These are phyloP conservation scores for Somateria mollissima DNA, from an alignment of 2,797 vertebrate species.

Conservation along the genomic window DNA sequence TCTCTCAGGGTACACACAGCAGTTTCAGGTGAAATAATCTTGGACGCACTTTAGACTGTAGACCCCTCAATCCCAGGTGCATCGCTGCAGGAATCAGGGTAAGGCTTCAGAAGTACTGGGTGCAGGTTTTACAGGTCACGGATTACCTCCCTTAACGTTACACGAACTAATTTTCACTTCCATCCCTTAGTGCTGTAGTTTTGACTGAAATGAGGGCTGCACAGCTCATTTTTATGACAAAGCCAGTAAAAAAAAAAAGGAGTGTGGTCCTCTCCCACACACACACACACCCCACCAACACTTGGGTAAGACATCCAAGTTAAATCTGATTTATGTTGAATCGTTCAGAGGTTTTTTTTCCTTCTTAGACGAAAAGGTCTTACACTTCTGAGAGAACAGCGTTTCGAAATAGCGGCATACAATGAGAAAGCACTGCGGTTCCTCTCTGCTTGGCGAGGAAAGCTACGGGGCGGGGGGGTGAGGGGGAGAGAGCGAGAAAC, in stretches of 20 bases:
- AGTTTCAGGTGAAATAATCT: not conserved
- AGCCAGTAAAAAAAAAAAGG: not conserved
- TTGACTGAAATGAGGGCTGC: constrained; percentile 34
- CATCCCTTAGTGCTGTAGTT: not conserved
- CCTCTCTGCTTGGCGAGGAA: constrained; percentile 11
- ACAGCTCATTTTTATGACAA: constrained; percentile 18
- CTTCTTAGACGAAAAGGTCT: constrained; percentile 1
- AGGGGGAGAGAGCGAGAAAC: not conserved
- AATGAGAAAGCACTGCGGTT: constrained; percentile 9
- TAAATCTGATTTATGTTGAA: constrained; percentile 53
- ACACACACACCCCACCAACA: not conserved
- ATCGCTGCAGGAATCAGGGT: not conserved
- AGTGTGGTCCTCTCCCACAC: not conserved
- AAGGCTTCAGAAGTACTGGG: not conserved
- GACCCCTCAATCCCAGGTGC: not conserved
- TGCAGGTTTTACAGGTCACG: not conserved
- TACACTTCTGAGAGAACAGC: not conserved
- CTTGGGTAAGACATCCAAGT: constrained; percentile 21
- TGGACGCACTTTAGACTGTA: not conserved
- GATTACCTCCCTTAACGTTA: not conserved
- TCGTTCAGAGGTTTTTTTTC: not conserved
- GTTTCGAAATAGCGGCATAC: not conserved
- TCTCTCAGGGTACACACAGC: not conserved
- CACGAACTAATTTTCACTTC: constrained; percentile 18
- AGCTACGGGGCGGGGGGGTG: not conserved